phyloP scores from a whole-genome alignment of 2,888 invertebrate species.

The Isoperla grammatica region DNA sequence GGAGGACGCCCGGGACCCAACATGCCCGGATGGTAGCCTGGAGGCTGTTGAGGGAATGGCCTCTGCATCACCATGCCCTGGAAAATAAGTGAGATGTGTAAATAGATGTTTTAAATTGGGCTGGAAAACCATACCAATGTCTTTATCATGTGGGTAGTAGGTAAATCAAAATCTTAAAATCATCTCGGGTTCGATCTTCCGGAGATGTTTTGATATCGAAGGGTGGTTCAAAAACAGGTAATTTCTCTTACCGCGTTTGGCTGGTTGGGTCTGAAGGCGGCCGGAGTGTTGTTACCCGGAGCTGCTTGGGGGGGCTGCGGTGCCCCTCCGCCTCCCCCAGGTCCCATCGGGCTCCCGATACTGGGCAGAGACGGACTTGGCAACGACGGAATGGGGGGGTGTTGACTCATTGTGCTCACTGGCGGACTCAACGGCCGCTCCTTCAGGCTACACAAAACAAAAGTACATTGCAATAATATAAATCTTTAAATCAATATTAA shows the following conservation, averaged over 20 bases:
- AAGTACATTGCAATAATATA: slow-evolving; percentile 35
- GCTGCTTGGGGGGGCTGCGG: slow-evolving; percentile 25
- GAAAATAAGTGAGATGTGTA: too few species aligned
- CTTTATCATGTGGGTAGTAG: too few species aligned
- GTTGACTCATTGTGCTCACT: slow-evolving; percentile 47
- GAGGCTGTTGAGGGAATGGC: slow-evolving; percentile 17
- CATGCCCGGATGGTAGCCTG: slow-evolving; percentile 16
- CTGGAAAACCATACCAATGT: too few species aligned
- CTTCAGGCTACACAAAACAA: slow-evolving; percentile 47
- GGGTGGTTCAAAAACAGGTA: too few species aligned
- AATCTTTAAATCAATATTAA: too few species aligned
- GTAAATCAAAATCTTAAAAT: too few species aligned
- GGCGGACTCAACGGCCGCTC: slow-evolving; percentile 63
- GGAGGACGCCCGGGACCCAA: slow-evolving; percentile 41
- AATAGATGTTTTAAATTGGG: too few species aligned
- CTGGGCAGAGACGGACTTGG: slow-evolving; percentile 49
- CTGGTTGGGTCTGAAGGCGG: not conserved
- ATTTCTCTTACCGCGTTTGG: too few species aligned
- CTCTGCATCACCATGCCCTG: slow-evolving; percentile 12
- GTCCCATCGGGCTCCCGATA: slow-evolving; percentile 51
- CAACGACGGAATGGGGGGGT: slow-evolving; percentile 43
- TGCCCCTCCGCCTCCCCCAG: slow-evolving; percentile 39
- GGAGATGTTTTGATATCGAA: too few species aligned
- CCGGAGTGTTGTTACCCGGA: not conserved
- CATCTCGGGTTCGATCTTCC: too few species aligned